Evolutionary conservation across 1,140 invertebrate species (phyloP), one percentile per base, ranked within the genome.

Genomic region (Temnothorax nylanderi): DNA sequence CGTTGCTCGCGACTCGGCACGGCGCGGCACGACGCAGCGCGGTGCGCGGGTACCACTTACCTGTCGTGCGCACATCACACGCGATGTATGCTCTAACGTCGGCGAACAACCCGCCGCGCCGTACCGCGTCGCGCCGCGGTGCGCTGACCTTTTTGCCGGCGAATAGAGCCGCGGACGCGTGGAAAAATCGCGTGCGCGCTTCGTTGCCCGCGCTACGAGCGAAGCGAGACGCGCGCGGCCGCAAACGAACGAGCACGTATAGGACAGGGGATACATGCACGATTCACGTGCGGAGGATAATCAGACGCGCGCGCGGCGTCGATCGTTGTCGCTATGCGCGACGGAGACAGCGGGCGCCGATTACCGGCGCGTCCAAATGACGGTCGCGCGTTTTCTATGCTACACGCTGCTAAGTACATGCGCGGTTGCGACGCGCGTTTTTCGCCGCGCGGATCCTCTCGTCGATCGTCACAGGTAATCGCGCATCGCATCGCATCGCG

Each of bases 61-160:
- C 69, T 74, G 90, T 87, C 89, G 82, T 18, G 60, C 87, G 69
- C 89, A 85, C 85, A 91, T 91, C 90, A 89, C 89, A 76, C 90
- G 90, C 87, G 62, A 90, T 89, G 84, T 91, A 69, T 85, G 87
- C 85, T 87, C 78, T 87, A 86, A 37, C 87, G 54, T 81, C n/a
- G 60, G 60, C 76, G 60, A 47, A 37, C 75, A 88, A 84, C 44
- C 81, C 56, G 67, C 54, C 37, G 58, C 0, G 58, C 11, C 37
- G 58, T 0, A 26, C 11, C 32, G 34, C 56, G 47, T n/a, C 18
- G 21, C 21, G 44, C 60, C 80, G 64, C 84, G 81, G 90, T 89
- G 54, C 89, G 87, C 88, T 91, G 90, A 91, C 90, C 88, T 91
- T 87, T 91, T 85, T 72, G 56, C 51, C 51, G 37, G 47, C 77